phyloP scores from a whole-genome alignment of 1,140 invertebrate species.

The Zaprionus tsacasi region DNA sequence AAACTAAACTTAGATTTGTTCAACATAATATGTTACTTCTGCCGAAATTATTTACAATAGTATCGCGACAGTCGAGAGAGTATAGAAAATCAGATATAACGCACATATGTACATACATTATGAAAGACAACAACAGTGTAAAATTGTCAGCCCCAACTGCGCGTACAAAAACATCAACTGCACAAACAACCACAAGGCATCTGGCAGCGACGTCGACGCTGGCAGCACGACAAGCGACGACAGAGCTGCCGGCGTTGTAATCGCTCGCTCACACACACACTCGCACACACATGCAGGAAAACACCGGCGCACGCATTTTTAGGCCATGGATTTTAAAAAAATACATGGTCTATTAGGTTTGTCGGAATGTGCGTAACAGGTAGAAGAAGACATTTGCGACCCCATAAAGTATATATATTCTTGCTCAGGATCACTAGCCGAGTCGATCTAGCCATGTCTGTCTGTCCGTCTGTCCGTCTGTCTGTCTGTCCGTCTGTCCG shows the following conservation, averaged over 20 bases:
- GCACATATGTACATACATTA: background rate
- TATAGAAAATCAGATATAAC: background rate
- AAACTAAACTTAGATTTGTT: background rate
- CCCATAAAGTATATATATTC: too few species aligned
- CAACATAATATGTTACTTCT: background rate
- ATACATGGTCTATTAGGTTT: too few species aligned
- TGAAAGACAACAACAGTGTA: slow-evolving; percentile 20
- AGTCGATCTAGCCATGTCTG: too few species aligned
- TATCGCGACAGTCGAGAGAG: background rate
- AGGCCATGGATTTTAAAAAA: too few species aligned
- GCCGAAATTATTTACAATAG: background rate
- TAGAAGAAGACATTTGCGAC: too few species aligned
- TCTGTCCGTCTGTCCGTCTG: too few species aligned
- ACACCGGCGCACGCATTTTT: slow-evolving; percentile 68
- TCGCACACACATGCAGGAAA: background rate
- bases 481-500: too few species aligned
- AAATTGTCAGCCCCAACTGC: slow-evolving; percentile 13
- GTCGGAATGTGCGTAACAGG: too few species aligned
- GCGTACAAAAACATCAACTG: slow-evolving; percentile 11
- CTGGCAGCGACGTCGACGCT: slow-evolving; percentile 8
- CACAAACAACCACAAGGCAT: slow-evolving; percentile 9
- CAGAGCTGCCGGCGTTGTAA: slow-evolving; percentile 38
- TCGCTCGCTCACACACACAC: slow-evolving; percentile 17
- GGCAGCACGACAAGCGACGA: slow-evolving; percentile 31
- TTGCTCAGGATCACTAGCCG: too few species aligned